Evolutionary conservation across 1,140 invertebrate genomes (phyloP).

Genomic region (Theocolax elegans): DNA sequence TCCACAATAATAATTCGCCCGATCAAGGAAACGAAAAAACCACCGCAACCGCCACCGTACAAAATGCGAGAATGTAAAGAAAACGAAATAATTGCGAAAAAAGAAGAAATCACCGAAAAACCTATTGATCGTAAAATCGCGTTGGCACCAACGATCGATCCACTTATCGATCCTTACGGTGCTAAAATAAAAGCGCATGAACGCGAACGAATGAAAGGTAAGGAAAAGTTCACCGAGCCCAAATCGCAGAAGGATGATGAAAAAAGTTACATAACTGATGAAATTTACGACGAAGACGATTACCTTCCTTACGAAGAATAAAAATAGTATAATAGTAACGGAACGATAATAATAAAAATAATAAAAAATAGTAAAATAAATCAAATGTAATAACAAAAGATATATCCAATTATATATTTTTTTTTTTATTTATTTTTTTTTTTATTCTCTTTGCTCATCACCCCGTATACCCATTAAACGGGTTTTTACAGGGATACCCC

Average conservation of each 20-base stretch:
- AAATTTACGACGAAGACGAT: too few species aligned
- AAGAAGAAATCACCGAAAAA: slow-evolving; percentile 30
- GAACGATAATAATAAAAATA: not conserved
- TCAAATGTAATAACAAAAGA: too few species aligned
- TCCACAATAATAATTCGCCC: too few species aligned
- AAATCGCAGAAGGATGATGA: not conserved
- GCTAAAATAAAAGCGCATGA: slow-evolving; percentile 46
- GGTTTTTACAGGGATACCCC: too few species aligned
- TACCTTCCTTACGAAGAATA: too few species aligned
- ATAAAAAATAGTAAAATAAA: not conserved
- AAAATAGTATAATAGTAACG: not conserved
- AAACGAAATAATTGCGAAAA: not conserved
- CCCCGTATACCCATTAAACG: too few species aligned
- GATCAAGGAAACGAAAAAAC: too few species aligned
- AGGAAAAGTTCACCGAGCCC: not conserved
- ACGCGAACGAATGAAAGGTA: slow-evolving; percentile 37
- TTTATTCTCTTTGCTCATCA: too few species aligned
- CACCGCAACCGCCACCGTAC: not conserved
- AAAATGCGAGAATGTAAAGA: slow-evolving; percentile 9
- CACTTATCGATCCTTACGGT: slow-evolving; percentile 43
- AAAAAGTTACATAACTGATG: not conserved
- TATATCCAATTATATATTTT: too few species aligned
- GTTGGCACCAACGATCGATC: slow-evolving; percentile 48
- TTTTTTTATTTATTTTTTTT: too few species aligned
- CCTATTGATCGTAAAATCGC: slow-evolving; percentile 46